Evolutionary conservation across 2,888 invertebrate species (phyloP).

Genomic region (Acrocyrtus sp.): DNA sequence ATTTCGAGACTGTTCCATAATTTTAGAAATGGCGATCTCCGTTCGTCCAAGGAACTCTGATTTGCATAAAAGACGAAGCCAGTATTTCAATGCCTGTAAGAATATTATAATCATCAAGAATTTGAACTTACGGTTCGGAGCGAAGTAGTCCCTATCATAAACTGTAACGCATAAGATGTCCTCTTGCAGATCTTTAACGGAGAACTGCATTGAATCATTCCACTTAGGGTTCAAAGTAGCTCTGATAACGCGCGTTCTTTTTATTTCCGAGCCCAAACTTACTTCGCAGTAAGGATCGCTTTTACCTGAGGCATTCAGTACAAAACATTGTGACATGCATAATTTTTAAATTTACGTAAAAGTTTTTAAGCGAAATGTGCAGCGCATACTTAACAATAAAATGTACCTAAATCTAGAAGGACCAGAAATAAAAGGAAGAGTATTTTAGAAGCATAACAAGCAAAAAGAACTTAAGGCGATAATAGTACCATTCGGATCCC

Average conservation of each 20-base stretch:
- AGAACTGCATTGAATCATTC: slow-evolving; percentile 82
- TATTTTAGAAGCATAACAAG: background rate
- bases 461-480: slow-evolving; percentile 18
- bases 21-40: slow-evolving; percentile 75
- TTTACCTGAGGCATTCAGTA: slow-evolving; percentile 70
- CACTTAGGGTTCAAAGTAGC: slow-evolving; percentile 75
- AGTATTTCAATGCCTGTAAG: background rate
- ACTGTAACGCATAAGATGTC: slow-evolving; percentile 78
- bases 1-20: slow-evolving; percentile 71
- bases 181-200: slow-evolving; percentile 75
- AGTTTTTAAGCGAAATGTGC: no score
- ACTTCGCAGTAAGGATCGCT: slow-evolving; percentile 80
- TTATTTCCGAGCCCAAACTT: slow-evolving; percentile 77
- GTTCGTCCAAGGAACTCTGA: slow-evolving; percentile 78
- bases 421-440: background rate
- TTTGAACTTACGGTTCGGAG: slow-evolving; percentile 75
- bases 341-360: no score
- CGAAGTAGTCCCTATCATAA: slow-evolving; percentile 77
- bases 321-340: background rate
- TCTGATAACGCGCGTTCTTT: slow-evolving; percentile 73
- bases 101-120: background rate
- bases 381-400: no score
- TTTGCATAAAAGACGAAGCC: slow-evolving; percentile 7
- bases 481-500: slow-evolving; percentile 59
- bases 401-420: background rate